Conservation (phyloP, 2,888 invertebrate genomes). For the Drosophila tripunctata region DNA sequence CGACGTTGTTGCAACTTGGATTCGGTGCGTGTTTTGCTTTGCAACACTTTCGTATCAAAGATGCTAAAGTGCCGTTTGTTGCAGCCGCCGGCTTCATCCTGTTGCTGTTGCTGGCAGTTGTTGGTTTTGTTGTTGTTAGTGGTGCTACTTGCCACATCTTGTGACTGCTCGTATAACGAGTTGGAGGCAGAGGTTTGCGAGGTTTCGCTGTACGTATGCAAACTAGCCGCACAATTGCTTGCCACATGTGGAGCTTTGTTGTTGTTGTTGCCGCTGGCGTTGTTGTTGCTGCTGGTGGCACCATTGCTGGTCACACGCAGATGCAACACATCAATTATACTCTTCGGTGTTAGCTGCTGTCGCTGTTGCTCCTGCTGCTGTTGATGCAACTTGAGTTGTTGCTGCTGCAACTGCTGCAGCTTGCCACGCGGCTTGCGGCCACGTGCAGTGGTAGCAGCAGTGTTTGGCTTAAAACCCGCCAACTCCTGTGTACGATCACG, state of each 20-base stretch:
- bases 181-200: constrained; percentile 81
- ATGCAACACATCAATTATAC: constrained; percentile 84
- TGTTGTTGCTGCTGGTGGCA: no score
- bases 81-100: constrained; percentile 39
- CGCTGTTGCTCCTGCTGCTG: constrained; percentile 1
- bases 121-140: background rate
- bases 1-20: constrained; percentile 89
- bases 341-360: constrained; percentile 64
- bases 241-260: background rate
- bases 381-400: constrained; percentile 2
- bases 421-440: constrained; percentile 33
- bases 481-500: constrained; percentile 58
- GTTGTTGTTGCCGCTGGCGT: background rate
- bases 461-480: constrained; percentile 58
- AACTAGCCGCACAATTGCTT: constrained; percentile 32
- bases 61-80: constrained; percentile 83
- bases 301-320: constrained; percentile 78
- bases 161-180: constrained; percentile 70
- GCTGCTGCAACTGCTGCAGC: constrained; percentile 8
- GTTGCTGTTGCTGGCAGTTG: background rate
- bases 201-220: constrained; percentile 68
- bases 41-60: constrained; percentile 89
- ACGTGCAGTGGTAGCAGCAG: no score
- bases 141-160: constrained; percentile 52
- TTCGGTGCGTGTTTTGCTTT: constrained; percentile 90